Evolutionary conservation across 2,797 vertebrate genomes (phyloP), one percentile per base, ranked within the genome.

Genomic region (Apogon hyalosoma): DNA sequence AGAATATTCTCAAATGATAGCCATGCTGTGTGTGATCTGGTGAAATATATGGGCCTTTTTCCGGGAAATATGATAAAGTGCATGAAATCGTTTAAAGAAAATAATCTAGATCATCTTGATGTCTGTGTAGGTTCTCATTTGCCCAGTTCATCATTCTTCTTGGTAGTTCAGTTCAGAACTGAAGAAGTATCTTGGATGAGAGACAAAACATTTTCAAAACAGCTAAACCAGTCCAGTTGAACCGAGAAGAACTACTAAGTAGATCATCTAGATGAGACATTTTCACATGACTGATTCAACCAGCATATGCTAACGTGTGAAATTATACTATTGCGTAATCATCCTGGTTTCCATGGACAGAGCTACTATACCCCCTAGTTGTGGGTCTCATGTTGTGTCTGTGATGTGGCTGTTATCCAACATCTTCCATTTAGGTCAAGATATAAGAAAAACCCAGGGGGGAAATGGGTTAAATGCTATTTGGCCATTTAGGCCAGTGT

Each of bases 401-500:
- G 11, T 49, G 11, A 16, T 63, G 42, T 18, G 52, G 24, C 2
- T 54, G 7, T 46, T 64, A 46, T 38, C 38, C 0, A 41, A 7
- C 19, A 13, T 51, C 14, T 45, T 38, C 9, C 12, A 82, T 61
- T 57, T 4, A 64, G 55, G 50, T 48, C 42, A 55, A 40, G 12
- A 16, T 45, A 3, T 11, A 62, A 19, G 41, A 7, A 40, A 51
- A 66, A 47, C 4, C 2, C 7, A 14, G 33, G 38, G 19, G 14
- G 21, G n/a, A 75, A 71, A 47, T 54, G 24, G 55, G 47, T 70
- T 64, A 60, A 73, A 71, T 36, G 19, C 31, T 24, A 42, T 41
- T 73, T 73, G 24, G 0, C 36, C 13, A 54, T 76, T 57, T 54
- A 67, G 65, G 66, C 75, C 59, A 80, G 31, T 13, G 9, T 1